Evolutionary conservation across 2,113 vertebrate genomes (phyloP), one percentile per base, ranked within the genome.

Genomic region (Naja naja): DNA sequence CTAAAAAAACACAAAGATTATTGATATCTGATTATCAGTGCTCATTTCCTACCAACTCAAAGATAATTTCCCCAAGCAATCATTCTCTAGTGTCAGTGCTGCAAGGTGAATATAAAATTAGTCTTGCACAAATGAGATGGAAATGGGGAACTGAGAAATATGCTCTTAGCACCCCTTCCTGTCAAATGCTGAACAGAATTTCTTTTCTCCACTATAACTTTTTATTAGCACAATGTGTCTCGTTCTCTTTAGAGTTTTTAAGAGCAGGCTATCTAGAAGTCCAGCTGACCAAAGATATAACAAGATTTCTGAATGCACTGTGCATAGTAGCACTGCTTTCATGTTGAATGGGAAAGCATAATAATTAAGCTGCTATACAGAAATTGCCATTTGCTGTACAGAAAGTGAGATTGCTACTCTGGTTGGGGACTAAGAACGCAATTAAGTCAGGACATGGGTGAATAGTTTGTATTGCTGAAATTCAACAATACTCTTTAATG

Each of bases 401-500:
- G 85, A 88, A 89, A 27, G 1, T 34, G 18, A 39, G 90, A 85
- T 88, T 90, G 87, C 25, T n/a, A 39, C 55, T n/a, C 23, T 39
- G 34, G 47, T 81, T 53, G 64, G 58, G 47, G 60, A 81, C 0
- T 52, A 93, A 86, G 0, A n/a, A 89, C 5, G 89, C 91, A 93
- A 92, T 87, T 30, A 52, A 92, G 20, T n/a, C 53, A 86, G 0
- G 0, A 53, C 34, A 43, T 5, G 74, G 85, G 14, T 95, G 91
- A 93, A 53, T 89, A 89, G n/a, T 30, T 43, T 39, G 27, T n/a
- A 81, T 58, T 25, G 20, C 91, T 92, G 53, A 53, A 93, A 8
- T 43, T 1, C 7, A 49, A 74, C 93, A 95, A 88, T 0, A 39
- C 43, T 89, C 27, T 22, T 87, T 94, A 56, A 93, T 95, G 92